Conservation (phyloP, 2,113 vertebrate species). For the Chinchilla lanigera region DNA sequence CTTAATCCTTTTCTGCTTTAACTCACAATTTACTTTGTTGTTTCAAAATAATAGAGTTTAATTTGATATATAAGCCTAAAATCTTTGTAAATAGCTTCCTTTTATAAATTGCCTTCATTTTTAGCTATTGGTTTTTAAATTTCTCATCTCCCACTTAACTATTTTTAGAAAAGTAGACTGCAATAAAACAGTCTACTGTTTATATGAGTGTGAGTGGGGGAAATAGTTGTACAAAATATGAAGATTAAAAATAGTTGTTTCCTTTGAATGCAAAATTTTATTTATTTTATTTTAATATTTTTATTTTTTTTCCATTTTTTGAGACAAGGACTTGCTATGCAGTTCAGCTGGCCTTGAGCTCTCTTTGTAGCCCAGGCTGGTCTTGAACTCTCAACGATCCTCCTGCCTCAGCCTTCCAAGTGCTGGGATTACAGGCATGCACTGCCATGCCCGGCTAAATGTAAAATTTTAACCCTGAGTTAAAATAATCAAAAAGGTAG, state of each 20-base stretch:
- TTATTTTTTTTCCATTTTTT: no score
- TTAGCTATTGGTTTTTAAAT: conserved; percentile 8
- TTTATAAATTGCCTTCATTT: conserved; percentile 53
- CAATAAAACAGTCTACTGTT: neutral
- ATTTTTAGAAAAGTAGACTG: neutral
- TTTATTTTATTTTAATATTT: no score
- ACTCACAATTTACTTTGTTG: conserved; percentile 25
- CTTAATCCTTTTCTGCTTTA: conserved; percentile 50
- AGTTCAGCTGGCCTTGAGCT: no score
- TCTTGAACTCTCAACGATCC: no score
- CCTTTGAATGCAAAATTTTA: conserved; percentile 13
- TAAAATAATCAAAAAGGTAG: conserved; percentile 14
- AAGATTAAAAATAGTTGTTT: neutral
- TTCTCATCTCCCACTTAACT: neutral
- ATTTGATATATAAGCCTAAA: neutral
- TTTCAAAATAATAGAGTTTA: conserved; percentile 45
- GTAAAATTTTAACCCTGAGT: neutral
- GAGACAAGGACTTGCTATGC: no score
- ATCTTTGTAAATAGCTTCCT: conserved; percentile 16
- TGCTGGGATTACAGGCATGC: no score
- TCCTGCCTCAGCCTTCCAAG: no score
- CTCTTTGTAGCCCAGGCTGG: no score
- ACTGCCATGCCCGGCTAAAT: no score
- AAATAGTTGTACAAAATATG: neutral
- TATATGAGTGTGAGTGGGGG: neutral